Conservation (phyloP, 2,797 vertebrate genomes). For the Chelon auratus region DNA sequence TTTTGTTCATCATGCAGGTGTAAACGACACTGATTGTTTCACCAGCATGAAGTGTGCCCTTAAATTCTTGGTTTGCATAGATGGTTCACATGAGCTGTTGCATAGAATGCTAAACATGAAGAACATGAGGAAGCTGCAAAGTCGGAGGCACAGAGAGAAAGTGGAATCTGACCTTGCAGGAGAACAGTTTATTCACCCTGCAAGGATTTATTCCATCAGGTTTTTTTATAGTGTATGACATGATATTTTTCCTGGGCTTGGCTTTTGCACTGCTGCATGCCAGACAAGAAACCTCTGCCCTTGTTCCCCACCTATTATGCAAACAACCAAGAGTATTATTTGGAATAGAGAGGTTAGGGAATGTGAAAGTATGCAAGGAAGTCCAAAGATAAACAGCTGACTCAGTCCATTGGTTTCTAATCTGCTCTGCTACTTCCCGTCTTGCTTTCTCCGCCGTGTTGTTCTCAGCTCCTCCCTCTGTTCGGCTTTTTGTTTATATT, state of each 20-base stretch:
- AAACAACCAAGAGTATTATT: constrained; percentile 10
- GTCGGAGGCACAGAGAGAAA: no score
- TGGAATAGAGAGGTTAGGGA: background rate
- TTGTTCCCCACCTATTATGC: background rate
- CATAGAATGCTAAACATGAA: no score
- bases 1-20: background rate
- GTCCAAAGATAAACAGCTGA: constrained; percentile 51
- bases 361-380: constrained; percentile 37
- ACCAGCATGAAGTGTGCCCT: background rate
- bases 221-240: background rate
- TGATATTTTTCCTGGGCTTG: background rate
- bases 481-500: constrained; percentile 12
- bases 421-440: constrained; percentile 33
- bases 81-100: no score
- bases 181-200: no score
- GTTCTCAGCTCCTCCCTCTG: background rate
- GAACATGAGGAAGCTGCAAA: no score
- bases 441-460: background rate
- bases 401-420: constrained; percentile 14
- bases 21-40: background rate
- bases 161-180: no score
- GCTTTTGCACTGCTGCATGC: no score
- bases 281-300: background rate
- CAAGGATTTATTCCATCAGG: no score
- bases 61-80: no score